Percentiles rank a stretch among this genome's conserved stretches.
These are phyloP conservation scores for Menura novaehollandiae DNA, from an alignment of 2,113 vertebrate genomes.

Conservation along the genomic window DNA sequence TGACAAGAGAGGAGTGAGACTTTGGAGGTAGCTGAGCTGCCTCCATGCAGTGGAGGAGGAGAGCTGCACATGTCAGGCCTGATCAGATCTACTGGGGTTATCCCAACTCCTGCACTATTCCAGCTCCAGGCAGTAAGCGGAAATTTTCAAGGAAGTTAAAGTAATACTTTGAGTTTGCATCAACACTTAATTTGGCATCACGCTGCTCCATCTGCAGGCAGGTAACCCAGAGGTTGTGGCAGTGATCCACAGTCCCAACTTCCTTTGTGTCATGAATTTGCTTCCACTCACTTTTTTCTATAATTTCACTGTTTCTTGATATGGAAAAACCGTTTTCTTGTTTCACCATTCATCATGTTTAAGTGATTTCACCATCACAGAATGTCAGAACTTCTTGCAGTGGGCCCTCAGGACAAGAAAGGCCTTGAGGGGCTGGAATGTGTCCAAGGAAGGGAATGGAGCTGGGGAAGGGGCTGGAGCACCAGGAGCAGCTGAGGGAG, in stretches of 20 bases:
- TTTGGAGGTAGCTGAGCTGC: background rate
- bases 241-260: background rate
- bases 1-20: background rate
- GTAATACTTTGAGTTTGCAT: background rate
- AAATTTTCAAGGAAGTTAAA: background rate
- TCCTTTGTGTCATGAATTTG: background rate
- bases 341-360: background rate
- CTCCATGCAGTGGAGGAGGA: fast-evolving
- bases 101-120: background rate
- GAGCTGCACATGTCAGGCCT: background rate
- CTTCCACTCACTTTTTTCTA: background rate
- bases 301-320: background rate
- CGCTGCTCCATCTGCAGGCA: background rate
- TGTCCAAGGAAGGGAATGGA: background rate
- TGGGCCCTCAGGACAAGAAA: background rate
- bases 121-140: background rate
- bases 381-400: background rate
- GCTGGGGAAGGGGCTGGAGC: background rate
- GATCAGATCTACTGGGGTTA: background rate
- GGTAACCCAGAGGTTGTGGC: background rate
- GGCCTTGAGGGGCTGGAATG: fast-evolving
- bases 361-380: background rate
- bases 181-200: background rate
- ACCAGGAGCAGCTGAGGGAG: background rate
- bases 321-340: background rate